These are phyloP conservation scores for Phainopepla nitens DNA, from an alignment of 2,113 vertebrate species.

Conservation along the genomic window DNA sequence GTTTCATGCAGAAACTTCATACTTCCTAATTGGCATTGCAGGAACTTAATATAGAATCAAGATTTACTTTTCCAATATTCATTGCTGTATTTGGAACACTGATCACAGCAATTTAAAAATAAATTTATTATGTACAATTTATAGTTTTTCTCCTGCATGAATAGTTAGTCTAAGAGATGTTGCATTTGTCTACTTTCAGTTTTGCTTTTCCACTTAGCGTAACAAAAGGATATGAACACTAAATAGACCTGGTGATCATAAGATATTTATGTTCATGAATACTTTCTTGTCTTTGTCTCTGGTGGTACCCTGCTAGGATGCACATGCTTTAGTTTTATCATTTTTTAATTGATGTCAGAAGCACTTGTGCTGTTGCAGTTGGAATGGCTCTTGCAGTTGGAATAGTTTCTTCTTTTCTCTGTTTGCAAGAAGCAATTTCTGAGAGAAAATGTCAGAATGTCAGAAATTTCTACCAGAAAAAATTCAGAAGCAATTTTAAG, in stretches of 20 bases:
- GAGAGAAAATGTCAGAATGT: background rate
- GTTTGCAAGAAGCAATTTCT: background rate
- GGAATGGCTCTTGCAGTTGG: background rate
- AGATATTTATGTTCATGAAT: background rate
- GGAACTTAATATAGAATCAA: background rate
- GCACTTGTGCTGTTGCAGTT: rapidly evolving
- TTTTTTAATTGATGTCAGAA: background rate
- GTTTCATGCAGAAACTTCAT: background rate
- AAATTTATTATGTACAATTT: background rate
- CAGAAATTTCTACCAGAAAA: background rate
- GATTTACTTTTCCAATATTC: background rate
- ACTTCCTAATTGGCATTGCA: background rate
- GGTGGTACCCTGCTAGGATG: background rate
- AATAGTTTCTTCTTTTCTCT: background rate
- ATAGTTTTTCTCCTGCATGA: background rate
- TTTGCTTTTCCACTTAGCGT: background rate
- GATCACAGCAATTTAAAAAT: background rate
- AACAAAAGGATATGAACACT: rapidly evolving
- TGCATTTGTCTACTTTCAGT: background rate
- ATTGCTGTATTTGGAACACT: background rate
- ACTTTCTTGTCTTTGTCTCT: background rate
- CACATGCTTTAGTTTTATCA: background rate
- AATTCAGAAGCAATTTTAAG: background rate
- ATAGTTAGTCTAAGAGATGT: background rate
- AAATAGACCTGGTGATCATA: background rate